Evolutionary conservation across 2,797 vertebrate genomes (phyloP), one percentile per base, ranked within the genome.

Genomic region (Pangasius krempfi): DNA sequence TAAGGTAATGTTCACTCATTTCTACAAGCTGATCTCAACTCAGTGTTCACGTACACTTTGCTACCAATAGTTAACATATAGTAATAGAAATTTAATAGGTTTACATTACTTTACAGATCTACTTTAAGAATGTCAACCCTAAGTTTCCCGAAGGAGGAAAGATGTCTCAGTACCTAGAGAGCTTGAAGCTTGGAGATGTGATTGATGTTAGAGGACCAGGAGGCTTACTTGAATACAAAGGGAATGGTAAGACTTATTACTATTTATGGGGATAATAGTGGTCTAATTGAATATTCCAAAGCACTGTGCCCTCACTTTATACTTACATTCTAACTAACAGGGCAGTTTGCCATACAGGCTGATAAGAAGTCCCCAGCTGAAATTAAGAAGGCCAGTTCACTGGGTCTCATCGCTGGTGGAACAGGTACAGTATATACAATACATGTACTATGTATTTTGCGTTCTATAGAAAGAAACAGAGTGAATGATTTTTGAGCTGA

Each of bases 111-210:
- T 66, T 30, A 66, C 27, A 96, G 95, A 90, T 96, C 78, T 96
- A 96, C 90, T 93, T 95, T 86, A 95, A 93, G 89, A 93, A 94
- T 16, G 92, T 95, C 60, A 91, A 96, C 92, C 95, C 94, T 83
- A 95, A 95, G 73, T 96, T 96, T 91, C 95, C 95, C 1, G 95
- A 96, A 30, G 95, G 96, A 47, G 96, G 95, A 0, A 96, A 95
- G 91, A 96, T 96, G 96, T 96, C 95, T 56, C 95, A 96, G 88
- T 95, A 95, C 86, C 89, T 96, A 88, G 93, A 96, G 68, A 94
- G 92, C 87, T 92, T 96, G 90, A 92, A 92, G 78, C 89, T 95
- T 78, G 95, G 95, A 62, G 95, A 96, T 8, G n/a, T 94, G 82
- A 93, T 96, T 22, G 95, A 95, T 78, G 94, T 96, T 89, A 93